Percentiles rank a stretch among this genome's conserved stretches.
Evolutionary conservation across 2,888 invertebrate genomes (phyloP).

Genomic region (Sminthurinus aureus): DNA sequence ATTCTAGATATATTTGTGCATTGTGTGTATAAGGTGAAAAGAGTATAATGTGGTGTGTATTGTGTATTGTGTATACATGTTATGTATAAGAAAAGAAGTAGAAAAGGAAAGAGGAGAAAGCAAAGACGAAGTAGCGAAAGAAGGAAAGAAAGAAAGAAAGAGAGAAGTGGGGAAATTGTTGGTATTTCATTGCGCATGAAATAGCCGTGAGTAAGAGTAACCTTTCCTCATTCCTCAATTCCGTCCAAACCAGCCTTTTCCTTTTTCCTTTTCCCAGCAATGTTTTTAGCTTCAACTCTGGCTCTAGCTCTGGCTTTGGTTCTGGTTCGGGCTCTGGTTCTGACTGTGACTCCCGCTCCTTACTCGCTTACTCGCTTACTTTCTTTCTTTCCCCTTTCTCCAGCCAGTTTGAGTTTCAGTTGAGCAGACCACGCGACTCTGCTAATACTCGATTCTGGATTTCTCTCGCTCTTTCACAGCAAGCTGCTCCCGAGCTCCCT

Average conservation of each 20-base stretch:
- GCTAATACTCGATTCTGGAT: not conserved
- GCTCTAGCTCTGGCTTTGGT: no score
- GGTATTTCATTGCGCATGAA: conserved; percentile 1
- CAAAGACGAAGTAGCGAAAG: not conserved
- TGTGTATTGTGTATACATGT: not conserved
- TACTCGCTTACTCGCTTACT: not conserved
- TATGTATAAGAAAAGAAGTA: not conserved
- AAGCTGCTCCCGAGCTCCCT: no score
- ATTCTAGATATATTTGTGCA: no score
- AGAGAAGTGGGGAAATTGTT: not conserved
- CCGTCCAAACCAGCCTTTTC: no score
- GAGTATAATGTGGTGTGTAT: no score
- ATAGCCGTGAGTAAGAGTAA: not conserved
- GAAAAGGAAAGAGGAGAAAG: not conserved
- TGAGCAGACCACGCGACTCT: conserved; percentile 20
- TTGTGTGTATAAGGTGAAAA: no score
- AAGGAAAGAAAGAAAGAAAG: not conserved
- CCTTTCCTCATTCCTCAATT: not conserved
- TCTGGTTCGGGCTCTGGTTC: no score
- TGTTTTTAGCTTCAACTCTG: not conserved
- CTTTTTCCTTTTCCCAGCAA: no score
- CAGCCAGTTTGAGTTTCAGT: not conserved
- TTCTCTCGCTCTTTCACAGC: no score
- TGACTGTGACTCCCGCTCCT: not conserved
- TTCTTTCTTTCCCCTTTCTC: not conserved